phyloP scores from a whole-genome alignment of 2,888 invertebrate species.

The Empis stercorea region DNA sequence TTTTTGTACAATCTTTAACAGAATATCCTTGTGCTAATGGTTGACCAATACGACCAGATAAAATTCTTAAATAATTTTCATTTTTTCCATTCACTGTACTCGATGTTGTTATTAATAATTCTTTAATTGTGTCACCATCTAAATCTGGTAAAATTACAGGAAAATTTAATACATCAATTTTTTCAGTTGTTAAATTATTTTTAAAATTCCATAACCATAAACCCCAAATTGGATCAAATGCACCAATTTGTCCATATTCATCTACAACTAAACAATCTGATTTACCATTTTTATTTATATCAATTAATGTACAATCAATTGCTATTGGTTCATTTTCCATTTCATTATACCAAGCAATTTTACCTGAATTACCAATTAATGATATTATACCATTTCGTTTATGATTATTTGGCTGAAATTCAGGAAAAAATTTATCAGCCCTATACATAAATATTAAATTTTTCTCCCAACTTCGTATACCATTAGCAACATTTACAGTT shows the following conservation, averaged over 20 bases:
- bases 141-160: slow-evolving; percentile 60
- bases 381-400: slow-evolving; percentile 50
- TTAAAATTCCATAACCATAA: slow-evolving; percentile 40
- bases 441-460: slow-evolving; percentile 63
- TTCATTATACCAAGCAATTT: slow-evolving; percentile 59
- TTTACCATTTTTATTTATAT: slow-evolving; percentile 56
- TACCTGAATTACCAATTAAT: slow-evolving; percentile 54
- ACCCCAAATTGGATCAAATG: slow-evolving; percentile 48
- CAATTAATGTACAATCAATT: slow-evolving; percentile 60
- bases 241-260: slow-evolving; percentile 49
- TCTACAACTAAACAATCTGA: slow-evolving; percentile 65
- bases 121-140: slow-evolving; percentile 56
- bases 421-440: slow-evolving; percentile 48
- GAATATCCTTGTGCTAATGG: slow-evolving; percentile 50
- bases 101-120: slow-evolving; percentile 49
- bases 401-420: slow-evolving; percentile 35
- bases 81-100: slow-evolving; percentile 20
- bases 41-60: slow-evolving; percentile 56
- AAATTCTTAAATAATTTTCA: slow-evolving; percentile 49
- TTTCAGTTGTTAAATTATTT: slow-evolving; percentile 25
- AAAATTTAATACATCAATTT: slow-evolving; percentile 49
- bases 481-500: slow-evolving; percentile 53
- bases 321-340: slow-evolving; percentile 55
- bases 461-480: slow-evolving; percentile 47
- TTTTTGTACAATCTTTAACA: slow-evolving; percentile 44